Base-by-base conservation (phyloP, 2,888 invertebrate species). In the Mimachlamys varia region DNA sequence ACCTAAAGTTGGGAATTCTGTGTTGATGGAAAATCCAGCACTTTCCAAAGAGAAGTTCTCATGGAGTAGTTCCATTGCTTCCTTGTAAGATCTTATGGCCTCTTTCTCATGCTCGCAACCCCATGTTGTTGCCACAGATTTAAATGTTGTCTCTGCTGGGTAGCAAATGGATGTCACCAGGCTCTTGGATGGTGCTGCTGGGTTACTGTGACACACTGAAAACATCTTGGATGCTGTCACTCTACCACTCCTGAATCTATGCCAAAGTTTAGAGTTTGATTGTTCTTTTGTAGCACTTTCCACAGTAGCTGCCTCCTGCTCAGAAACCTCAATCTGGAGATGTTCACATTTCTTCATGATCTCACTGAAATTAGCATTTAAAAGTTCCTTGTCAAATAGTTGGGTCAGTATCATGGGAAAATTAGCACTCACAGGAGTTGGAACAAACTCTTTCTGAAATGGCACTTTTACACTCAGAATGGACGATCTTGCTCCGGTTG, bases 1-100 rank as follows among this genome's bases (percentile, higher is more conserved):
- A 17, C 92, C 91, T 90, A 92, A 91, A 49, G 89, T 33, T 17
- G 90, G 90, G n/a, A 90, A 91, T 1, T 58, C 38, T 55, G 44
- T 22, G 37, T 88, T 89, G 15, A 92, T 53, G 44, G 89, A 19
- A 0, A 92, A 62, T 19, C 91, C 92, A 62, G 53, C 55, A n/a
- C 87, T 89, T 19, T 19, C 44, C 53, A 62, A 37, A 0, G 44
- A 19, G 33, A 91, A 90, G 55, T 92, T 87, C 13, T 49, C n/a
- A 50, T 92, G 91, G 4, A 62, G 37, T 5, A 17, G 12, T 19
- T 50, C 0, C 89, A 89, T 0, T 12, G 19, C 88, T 22, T 44
- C 55, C n/a, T 38, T 50, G 44, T 91, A 91, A 33, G 37, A 50
- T 13, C 88, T 88, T 38, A 87, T 89, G 13, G 92, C 90, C 10